Base-by-base conservation (phyloP, 2,888 invertebrate genomes). In the Mactromeris polynyma region DNA sequence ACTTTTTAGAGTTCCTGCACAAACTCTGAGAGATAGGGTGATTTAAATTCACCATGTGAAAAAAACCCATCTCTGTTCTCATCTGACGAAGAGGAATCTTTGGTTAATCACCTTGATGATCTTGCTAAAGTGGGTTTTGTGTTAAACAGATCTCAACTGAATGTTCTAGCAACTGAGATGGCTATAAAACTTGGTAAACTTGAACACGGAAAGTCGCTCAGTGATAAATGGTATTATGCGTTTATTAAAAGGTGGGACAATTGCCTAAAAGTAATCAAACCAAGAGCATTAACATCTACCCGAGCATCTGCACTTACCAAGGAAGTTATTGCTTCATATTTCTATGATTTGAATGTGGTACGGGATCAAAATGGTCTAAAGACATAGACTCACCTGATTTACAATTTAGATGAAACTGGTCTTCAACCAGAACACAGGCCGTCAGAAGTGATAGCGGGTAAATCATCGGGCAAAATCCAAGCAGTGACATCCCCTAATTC, bases 331-430 rank as follows among this genome's bases (percentile, higher is more conserved):
- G n/a, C n/a, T n/a, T n/a, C n/a, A n/a, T n/a, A n/a, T n/a, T n/a
- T n/a, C n/a, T n/a, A 38, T 84, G 36, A 81, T 51, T 26, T 82
- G 19, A 38, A 38, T 19, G 38, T 21, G 36, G 26, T 33, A 58
- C 19, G 79, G 14, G 21, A 9, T 64, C 6, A 85, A 21, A 46
- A 85, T 58, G 7, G n/a, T n/a, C n/a, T n/a, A 19, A n/a, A 64
- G 6, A 14, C 19, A 17, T 81, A 73, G 31, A 42, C 86, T n/a
- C 86, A 86, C 2, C 51, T 77, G 7, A 86, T 86, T 21, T 86
- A n/a, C n/a, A n/a, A n/a, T n/a, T n/a, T n/a, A n/a, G n/a, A n/a
- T n/a, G n/a, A n/a, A n/a, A n/a, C n/a, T 77, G 86, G 78, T 3
- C 21, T 86, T 31, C 86, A 86, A 33, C 81, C 82, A 6, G 40